Percentiles rank a stretch among this genome's conserved stretches.
These are phyloP conservation scores for Cyclophora albipunctata DNA, from an alignment of 2,888 invertebrate genomes.

Conservation along the genomic window DNA sequence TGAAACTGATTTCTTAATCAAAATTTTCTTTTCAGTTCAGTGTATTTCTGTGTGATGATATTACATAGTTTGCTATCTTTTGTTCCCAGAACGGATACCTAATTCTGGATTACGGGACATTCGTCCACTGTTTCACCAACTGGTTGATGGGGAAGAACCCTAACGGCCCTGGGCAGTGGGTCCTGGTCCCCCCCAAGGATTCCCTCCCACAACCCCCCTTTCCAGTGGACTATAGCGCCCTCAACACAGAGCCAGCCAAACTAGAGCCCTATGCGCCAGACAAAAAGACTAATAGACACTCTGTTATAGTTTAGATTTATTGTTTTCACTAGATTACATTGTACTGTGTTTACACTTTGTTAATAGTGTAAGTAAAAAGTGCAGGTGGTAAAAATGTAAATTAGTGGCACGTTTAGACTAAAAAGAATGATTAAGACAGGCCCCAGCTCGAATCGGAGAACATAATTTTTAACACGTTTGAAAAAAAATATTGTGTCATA, in stretches of 20 bases:
- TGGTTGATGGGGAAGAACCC: conserved; percentile 84
- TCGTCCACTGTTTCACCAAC: conserved; percentile 83
- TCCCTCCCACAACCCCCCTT: conserved; percentile 76
- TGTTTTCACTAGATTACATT: background rate
- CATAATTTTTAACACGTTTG: too few species aligned
- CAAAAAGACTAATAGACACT: conserved; percentile 80
- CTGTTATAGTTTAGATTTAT: conserved; percentile 76
- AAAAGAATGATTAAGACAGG: too few species aligned
- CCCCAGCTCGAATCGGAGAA: too few species aligned
- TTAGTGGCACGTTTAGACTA: too few species aligned
- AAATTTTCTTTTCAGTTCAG: too few species aligned
- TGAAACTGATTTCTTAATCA: too few species aligned
- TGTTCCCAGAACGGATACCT: conserved; percentile 80
- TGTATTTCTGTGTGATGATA: too few species aligned
- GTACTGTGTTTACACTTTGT: too few species aligned
- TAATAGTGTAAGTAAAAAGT: too few species aligned
- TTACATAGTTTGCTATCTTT: conserved; percentile 5
- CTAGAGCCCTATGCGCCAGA: conserved; percentile 81
- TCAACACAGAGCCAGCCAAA: conserved; percentile 81
- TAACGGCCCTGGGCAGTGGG: conserved; percentile 84
- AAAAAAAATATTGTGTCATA: too few species aligned
- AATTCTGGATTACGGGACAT: conserved; percentile 79
- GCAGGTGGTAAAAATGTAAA: too few species aligned
- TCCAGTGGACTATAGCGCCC: conserved; percentile 84
- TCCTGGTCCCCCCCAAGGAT: conserved; percentile 78